Base-by-base conservation (phyloP, 2,113 vertebrate species). In the Lepus americanus region DNA sequence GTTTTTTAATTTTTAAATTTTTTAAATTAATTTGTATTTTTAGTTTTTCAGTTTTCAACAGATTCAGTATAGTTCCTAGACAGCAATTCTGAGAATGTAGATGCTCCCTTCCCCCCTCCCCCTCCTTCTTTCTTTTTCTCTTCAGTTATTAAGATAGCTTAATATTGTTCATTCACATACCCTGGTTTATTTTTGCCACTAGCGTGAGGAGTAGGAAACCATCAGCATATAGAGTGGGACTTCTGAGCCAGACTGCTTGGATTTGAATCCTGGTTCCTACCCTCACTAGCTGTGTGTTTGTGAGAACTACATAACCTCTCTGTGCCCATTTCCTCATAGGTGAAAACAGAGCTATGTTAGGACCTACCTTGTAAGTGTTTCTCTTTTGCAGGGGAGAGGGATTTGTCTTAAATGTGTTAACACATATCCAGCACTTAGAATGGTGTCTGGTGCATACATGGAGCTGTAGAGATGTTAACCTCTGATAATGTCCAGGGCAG, bases 401-500 rank as follows among this genome's bases (percentile, higher is more conserved):
- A 14, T 33, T 1, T 23, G 27, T 27, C 23, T 85, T 87, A 67
- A 83, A 64, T 66, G 72, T 25, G 5, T 70, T 93, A 36, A 90
- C 53, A 17, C 20, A 29, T 10, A 25, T 51, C 31, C 53, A 77
- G 66, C 53, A 31, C 85, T 92, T 88, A 82, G 77, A 82, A 73
- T 6, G 9, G 13, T 61, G 39, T 55, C 89, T 94, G 70, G 25
- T 33, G 13, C 31, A 0, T 51, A 7, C 9, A 0, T 83, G 49
- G 74, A 87, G 64, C 66, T 81, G 63, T 19, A 61, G 82, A 70
- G 27, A 77, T 55, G 72, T 29, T 79, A 84, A 92, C 93, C 64
- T 27, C 23, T 86, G 85, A 92, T 86, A 39, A 11, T 87, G 63
- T 83, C 78, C 90, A 88, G 81, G 95, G 74, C 74, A 76, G n/a